A percentile compares a stretch with the other conserved stretches of the same genome.
These are phyloP conservation scores for Sturnira hondurensis DNA, from an alignment of 2,113 vertebrate species.

Conservation along the genomic window DNA sequence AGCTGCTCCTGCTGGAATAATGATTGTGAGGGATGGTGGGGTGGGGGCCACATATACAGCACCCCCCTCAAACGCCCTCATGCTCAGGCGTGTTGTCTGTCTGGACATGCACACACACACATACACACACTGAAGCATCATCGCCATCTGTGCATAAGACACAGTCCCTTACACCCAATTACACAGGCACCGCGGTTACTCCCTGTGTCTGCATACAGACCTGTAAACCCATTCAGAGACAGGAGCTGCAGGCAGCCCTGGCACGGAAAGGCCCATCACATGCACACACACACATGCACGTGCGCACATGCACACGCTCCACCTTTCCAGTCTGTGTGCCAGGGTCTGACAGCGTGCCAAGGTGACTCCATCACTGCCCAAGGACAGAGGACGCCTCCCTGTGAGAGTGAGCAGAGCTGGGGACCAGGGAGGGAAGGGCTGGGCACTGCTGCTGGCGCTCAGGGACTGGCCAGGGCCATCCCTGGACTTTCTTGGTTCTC, in stretches of 20 bases:
- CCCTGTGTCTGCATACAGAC: neutral
- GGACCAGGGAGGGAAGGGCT: neutral
- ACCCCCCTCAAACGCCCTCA: neutral
- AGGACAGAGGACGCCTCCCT: neutral
- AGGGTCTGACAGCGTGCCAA: neutral
- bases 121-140: neutral
- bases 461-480: neutral
- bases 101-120: neutral
- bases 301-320: fast-evolving
- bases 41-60: neutral
- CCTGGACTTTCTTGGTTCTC: neutral
- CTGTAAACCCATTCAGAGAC: neutral
- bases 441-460: neutral
- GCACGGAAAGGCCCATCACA: neutral
- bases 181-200: neutral
- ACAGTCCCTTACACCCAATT: neutral
- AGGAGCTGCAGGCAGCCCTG: neutral
- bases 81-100: neutral
- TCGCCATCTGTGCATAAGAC: neutral
- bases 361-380: neutral
- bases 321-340: neutral
- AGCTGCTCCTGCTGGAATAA: slow-evolving; percentile 52
- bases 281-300: neutral
- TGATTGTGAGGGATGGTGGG: neutral
- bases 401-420: neutral